A percentile compares a stretch with the other conserved stretches of the same genome.
Evolutionary conservation across 2,888 invertebrate genomes (phyloP).

Genomic region (Margaritifera margaritifera): DNA sequence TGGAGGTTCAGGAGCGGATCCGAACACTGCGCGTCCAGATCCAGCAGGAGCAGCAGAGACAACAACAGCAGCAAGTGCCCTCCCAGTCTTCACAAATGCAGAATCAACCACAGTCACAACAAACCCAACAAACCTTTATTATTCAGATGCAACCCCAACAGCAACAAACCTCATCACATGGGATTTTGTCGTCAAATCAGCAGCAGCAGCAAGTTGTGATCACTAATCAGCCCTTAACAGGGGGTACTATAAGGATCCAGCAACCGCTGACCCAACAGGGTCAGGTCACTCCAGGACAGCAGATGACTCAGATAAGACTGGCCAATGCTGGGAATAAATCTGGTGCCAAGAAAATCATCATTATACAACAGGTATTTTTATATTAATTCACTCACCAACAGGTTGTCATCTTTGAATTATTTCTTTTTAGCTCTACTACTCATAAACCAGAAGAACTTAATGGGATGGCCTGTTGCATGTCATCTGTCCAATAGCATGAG

Average conservation of each 20-base stretch:
- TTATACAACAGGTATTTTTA: too few relatives aligned
- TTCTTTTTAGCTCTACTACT: too few relatives aligned
- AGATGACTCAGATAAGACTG: conserved; percentile 19
- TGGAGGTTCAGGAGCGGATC: conserved; percentile 66
- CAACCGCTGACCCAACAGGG: too few relatives aligned
- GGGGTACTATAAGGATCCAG: too few relatives aligned
- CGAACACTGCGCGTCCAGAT: conserved; percentile 58
- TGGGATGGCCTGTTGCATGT: too few relatives aligned
- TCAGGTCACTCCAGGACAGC: conserved; percentile 10
- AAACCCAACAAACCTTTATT: conserved; percentile 14
- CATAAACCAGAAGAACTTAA: too few relatives aligned
- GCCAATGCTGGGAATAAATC: not conserved
- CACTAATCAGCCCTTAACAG: too few relatives aligned
- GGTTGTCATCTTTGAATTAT: too few relatives aligned
- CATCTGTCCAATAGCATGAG: too few relatives aligned
- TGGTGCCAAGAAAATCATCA: too few relatives aligned
- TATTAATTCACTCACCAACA: too few relatives aligned
- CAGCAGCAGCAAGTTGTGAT: conserved; percentile 29
- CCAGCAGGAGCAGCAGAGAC: conserved; percentile 57
- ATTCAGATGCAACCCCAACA: conserved; percentile 13
- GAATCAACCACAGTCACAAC: conserved; percentile 15
- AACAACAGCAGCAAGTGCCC: conserved; percentile 25
- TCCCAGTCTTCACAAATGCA: conserved; percentile 23
- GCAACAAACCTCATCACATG: conserved; percentile 2
- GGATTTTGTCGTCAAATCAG: conserved; percentile 13